A percentile compares a stretch with the other conserved stretches of the same genome.
Evolutionary conservation across 2,888 invertebrate species (phyloP).

Genomic region (Agrotis segetum): DNA sequence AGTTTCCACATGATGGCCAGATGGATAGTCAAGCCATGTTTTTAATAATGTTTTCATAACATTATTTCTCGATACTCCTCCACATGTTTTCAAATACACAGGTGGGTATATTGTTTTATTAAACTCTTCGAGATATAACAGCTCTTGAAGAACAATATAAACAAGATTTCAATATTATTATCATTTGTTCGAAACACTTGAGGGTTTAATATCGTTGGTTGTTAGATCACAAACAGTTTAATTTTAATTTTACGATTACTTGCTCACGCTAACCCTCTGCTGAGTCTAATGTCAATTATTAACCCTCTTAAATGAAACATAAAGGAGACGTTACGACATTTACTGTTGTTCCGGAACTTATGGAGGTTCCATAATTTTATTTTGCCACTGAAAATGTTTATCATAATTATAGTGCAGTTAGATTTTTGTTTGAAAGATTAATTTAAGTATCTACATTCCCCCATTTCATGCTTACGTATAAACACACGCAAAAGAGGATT

Average conservation of each 20-base stretch:
- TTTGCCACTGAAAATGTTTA: slow-evolving; percentile 11
- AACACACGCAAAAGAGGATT: slow-evolving; percentile 38
- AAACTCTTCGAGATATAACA: slow-evolving; percentile 15
- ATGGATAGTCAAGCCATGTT: no score
- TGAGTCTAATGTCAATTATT: slow-evolving; percentile 52
- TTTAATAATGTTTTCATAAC: no score
- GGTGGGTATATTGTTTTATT: slow-evolving; percentile 13
- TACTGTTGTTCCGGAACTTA: slow-evolving; percentile 31
- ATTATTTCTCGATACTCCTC: no score
- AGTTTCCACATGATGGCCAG: no score
- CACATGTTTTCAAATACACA: slow-evolving; percentile 18
- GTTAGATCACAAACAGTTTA: slow-evolving; percentile 45
- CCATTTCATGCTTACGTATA: slow-evolving; percentile 16
- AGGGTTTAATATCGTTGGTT: slow-evolving; percentile 46
- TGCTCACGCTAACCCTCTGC: slow-evolving; percentile 38
- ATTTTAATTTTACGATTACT: slow-evolving; percentile 53
- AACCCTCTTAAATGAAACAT: slow-evolving; percentile 57
- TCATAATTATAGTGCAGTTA: background rate
- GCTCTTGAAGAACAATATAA: slow-evolving; percentile 34
- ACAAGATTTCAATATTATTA: slow-evolving; percentile 29
- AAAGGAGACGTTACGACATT: slow-evolving; percentile 29
- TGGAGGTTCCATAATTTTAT: slow-evolving; percentile 26
- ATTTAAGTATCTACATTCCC: background rate
- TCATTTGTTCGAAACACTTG: slow-evolving; percentile 46
- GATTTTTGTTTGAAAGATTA: background rate